phyloP scores from a whole-genome alignment of 2,888 invertebrate species.

The Priocnemis perturbator region DNA sequence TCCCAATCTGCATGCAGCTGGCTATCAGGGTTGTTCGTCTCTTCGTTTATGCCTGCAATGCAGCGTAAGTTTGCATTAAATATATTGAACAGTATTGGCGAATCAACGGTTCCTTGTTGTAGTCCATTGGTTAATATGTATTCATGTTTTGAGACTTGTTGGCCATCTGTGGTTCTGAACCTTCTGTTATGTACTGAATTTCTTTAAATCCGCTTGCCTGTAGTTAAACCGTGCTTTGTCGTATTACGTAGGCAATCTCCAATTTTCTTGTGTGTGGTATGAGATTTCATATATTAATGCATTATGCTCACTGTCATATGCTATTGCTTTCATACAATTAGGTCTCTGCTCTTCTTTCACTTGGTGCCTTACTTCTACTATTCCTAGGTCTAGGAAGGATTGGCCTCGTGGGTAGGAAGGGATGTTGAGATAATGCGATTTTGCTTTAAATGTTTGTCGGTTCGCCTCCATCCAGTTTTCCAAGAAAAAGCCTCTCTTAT shows the following conservation, averaged over 20 bases:
- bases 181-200: constrained; percentile 16
- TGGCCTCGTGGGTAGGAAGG: not conserved
- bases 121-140: constrained; percentile 31
- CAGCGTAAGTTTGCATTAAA: constrained; percentile 13
- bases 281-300: not conserved
- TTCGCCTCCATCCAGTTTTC: constrained; percentile 8
- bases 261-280: not conserved
- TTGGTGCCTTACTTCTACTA: not conserved
- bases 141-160: not conserved
- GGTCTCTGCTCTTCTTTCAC: not conserved
- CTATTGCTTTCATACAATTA: not conserved
- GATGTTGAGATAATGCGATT: not conserved
- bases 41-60: constrained; percentile 14
- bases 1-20: no score
- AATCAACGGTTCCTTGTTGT: constrained; percentile 39
- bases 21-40: no score
- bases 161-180: constrained; percentile 8
- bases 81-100: constrained; percentile 26
- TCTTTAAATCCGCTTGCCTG: no score
- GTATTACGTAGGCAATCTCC: not conserved
- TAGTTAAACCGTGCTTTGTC: no score
- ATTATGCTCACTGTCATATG: not conserved
- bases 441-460: constrained; percentile 8
- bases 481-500: constrained; percentile 3
- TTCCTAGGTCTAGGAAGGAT: not conserved